Evolutionary conservation across 2,113 vertebrate genomes (phyloP), one percentile per base, ranked within the genome.

Genomic region (Microcebus jonahi): DNA sequence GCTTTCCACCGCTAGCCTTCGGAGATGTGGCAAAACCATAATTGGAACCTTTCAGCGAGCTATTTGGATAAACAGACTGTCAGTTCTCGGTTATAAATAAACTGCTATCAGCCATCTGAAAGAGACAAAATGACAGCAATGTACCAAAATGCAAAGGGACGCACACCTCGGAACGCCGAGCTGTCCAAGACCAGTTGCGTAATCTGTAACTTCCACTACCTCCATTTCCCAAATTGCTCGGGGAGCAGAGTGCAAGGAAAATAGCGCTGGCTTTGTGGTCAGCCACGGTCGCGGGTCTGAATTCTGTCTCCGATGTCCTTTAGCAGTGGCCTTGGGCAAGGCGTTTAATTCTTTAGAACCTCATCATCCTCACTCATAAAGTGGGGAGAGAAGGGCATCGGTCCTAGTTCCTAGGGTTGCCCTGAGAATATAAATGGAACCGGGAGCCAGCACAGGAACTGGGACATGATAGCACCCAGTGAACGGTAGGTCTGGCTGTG

Each of bases 41-140:
- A 96, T 90, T 88, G 84, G 57, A 97, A 89, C 39, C 55, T 95
- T 97, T 95, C 81, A 86, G 90, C 92, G 93, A 76, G 71, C 82
- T 83, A 88, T 95, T 98, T 94, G 81, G 76, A 65, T 96, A 96
- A 97, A 95, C 84, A 97, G 53, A 96, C 88, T 83, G 59, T 90
- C 88, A 86, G 70, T 95, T 91, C 93, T 96, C n/a, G 13, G 87
- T 91, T 90, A 88, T 94, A 97, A 97, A 95, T 95, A 92, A 97
- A 90, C 90, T 93, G 27, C 80, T 83, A 88, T 92, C 90, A 93
- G 48, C 48, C 80, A 93, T 83, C 65, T 94, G 48, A 92, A 94
- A 93, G 81, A 97, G 80, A 84, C 67, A 94, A 97, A 97, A 95
- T 85, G 71, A 96, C 53, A 95, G 80, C 90, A 96, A 50, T 82